A percentile compares a stretch with the other conserved stretches of the same genome.
Conservation (phyloP, 2,797 vertebrate genomes). For the Harpagifer antarcticus region DNA sequence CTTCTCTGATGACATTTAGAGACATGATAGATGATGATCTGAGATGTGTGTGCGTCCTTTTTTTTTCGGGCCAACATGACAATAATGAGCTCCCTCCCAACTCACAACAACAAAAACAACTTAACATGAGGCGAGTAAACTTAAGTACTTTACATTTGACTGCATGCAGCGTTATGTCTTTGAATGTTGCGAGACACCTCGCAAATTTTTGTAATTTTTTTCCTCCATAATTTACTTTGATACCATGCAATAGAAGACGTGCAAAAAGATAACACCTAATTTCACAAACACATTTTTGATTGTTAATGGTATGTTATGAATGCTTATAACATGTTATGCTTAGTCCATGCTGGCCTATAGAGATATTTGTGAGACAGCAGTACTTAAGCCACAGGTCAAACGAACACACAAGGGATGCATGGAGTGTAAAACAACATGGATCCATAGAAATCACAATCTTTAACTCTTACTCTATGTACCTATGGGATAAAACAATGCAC, state of each 20-base stretch:
- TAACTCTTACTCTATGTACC: slow-evolving; percentile 88
- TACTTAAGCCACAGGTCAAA: slow-evolving; percentile 91
- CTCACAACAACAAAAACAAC: slow-evolving; percentile 70
- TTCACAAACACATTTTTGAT: slow-evolving; percentile 90
- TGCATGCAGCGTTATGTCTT: slow-evolving; percentile 86
- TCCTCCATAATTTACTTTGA: slow-evolving; percentile 87
- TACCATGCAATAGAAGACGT: slow-evolving; percentile 91
- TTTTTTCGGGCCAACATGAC: slow-evolving; percentile 82
- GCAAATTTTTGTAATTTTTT: slow-evolving; percentile 78
- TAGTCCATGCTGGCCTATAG: slow-evolving; percentile 90
- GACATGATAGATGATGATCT: slow-evolving; percentile 72
- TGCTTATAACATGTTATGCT: slow-evolving; percentile 90
- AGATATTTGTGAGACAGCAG: slow-evolving; percentile 89
- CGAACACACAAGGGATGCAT: slow-evolving; percentile 89
- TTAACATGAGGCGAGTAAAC: slow-evolving; percentile 83
- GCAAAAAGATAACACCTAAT: slow-evolving; percentile 91
- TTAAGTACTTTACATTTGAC: slow-evolving; percentile 84
- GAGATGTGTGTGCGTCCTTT: slow-evolving; percentile 24
- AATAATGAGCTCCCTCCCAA: slow-evolving; percentile 83
- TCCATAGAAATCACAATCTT: slow-evolving; percentile 88
- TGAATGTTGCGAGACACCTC: slow-evolving; percentile 83
- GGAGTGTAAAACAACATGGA: slow-evolving; percentile 87
- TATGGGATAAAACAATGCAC: slow-evolving; percentile 88
- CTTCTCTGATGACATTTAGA: slow-evolving; percentile 67
- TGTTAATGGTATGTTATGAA: slow-evolving; percentile 90